Percentiles rank a stretch among this genome's conserved stretches.
Conservation (phyloP, 2,113 vertebrate genomes). For the Zosterops japonicus region DNA sequence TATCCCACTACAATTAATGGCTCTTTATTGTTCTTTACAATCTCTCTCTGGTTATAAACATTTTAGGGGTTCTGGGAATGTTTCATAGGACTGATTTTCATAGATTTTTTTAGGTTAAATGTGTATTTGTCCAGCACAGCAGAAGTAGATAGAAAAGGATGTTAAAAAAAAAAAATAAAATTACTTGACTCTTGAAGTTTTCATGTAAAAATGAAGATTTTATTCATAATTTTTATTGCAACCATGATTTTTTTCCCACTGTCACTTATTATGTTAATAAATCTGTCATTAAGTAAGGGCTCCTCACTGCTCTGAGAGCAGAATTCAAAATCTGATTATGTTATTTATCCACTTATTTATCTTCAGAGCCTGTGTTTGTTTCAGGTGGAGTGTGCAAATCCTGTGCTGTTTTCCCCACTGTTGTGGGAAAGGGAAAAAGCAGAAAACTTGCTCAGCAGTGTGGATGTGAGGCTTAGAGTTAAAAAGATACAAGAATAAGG, state of each 20-base stretch:
- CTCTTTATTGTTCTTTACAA: conserved; percentile 6
- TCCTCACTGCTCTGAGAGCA: neutral
- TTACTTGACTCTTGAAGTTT: neutral
- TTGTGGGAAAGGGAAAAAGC: too few relatives aligned
- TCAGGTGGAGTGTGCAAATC: rapidly evolving
- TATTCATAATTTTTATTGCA: neutral
- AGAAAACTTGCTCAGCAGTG: too few relatives aligned
- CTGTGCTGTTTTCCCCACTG: neutral
- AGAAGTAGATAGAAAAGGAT: neutral
- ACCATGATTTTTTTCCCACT: neutral
- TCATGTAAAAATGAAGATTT: neutral
- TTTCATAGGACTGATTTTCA: neutral
- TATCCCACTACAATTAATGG: neutral
- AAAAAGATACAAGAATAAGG: too few relatives aligned
- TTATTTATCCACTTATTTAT: neutral
- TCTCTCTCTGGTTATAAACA: neutral
- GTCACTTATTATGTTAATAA: rapidly evolving
- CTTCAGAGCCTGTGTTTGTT: neutral
- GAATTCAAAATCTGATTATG: neutral
- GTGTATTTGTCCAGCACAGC: neutral
- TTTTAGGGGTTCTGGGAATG: neutral
- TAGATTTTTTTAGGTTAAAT: neutral
- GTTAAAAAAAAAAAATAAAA: neutral
- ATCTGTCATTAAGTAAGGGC: neutral
- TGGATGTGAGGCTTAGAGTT: too few relatives aligned